phyloP scores from a whole-genome alignment of 2,113 vertebrate genomes.

The Barnardius zonarius region DNA sequence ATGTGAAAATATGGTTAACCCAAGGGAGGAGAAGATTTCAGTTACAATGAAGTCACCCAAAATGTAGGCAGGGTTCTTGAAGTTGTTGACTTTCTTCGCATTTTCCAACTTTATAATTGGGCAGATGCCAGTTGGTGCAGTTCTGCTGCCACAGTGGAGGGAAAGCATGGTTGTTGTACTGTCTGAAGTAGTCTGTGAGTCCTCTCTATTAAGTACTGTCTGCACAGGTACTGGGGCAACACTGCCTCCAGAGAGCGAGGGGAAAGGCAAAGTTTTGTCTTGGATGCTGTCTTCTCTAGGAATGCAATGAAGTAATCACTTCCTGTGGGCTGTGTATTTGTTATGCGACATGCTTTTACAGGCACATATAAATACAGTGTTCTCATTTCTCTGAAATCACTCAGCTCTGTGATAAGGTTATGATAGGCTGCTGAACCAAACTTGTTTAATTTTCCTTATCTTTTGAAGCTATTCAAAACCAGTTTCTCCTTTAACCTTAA shows the following conservation, averaged over 20 bases:
- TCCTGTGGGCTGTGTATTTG: rapidly evolving
- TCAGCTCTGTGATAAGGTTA: not conserved
- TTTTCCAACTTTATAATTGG: not conserved
- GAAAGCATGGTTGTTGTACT: not conserved
- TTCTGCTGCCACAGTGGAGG: not conserved
- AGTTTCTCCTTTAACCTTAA: not conserved
- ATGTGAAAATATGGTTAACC: not conserved
- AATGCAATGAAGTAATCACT: not conserved
- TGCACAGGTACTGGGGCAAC: not conserved
- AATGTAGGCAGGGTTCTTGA: not conserved
- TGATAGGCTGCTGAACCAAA: not conserved
- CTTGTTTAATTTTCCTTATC: not conserved
- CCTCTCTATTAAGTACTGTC: not conserved
- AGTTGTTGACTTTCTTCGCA: rapidly evolving
- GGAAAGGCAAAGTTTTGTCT: not conserved
- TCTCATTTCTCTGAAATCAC: not conserved
- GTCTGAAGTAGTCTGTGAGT: not conserved
- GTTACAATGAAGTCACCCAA: not conserved
- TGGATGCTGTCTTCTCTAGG: not conserved
- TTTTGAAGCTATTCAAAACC: not conserved
- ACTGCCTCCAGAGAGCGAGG: rapidly evolving
- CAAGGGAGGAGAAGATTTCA: not conserved
- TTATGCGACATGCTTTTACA: rapidly evolving
- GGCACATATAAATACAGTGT: rapidly evolving
- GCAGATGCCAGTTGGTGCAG: not conserved